Evolutionary conservation across 2,888 invertebrate genomes (phyloP), one percentile per base, ranked within the genome.

Genomic region (Ellobium chinense): DNA sequence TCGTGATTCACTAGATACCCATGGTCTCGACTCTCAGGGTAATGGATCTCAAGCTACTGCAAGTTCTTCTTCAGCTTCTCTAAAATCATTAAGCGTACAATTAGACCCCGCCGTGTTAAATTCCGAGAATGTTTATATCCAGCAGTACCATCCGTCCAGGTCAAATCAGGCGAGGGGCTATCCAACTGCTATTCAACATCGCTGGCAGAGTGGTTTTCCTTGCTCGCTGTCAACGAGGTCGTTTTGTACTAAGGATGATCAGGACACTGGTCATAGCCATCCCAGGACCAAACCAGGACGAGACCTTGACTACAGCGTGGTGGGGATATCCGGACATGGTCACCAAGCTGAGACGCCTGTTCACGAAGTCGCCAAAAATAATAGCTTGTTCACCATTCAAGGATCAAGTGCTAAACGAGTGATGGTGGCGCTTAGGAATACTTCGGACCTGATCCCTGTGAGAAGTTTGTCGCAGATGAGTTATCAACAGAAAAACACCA

Each of bases 401-500:
- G 60, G 72, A 9, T 12, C 46, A 46, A 72, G 24, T 31, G 36
- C 60, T 9, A 18, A 72, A 2, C 56, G 72, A 37, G 36, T 72
- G 72, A 72, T 72, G 27, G 58, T 12, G 18, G 24, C 72, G 14
- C 58, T 76, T 12, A 46, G 77, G 31, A 78, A 78, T 21, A 69
- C 56, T 60, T 78, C 77, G 36, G 77, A 78, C 60, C 18, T 69
- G 34, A 60, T 58, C 24, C 66, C 76, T n/a, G 29, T 78, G n/a
- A 9, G 60, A n/a, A 60, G 18, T 39, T 68, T 27, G 39, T n/a
- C 29, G 31, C 74, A 46, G 1, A 1, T 18, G 24, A 63, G 65
- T 12, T 56, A 65, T 14, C 76, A 66, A 14, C 69, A 56, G 21
- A 78, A 82, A 34, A 81, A 75, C 54, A 77, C 69, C 27, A 78